Evolutionary conservation across 2,797 vertebrate species (phyloP).

Genomic region (Propithecus perrieri): DNA sequence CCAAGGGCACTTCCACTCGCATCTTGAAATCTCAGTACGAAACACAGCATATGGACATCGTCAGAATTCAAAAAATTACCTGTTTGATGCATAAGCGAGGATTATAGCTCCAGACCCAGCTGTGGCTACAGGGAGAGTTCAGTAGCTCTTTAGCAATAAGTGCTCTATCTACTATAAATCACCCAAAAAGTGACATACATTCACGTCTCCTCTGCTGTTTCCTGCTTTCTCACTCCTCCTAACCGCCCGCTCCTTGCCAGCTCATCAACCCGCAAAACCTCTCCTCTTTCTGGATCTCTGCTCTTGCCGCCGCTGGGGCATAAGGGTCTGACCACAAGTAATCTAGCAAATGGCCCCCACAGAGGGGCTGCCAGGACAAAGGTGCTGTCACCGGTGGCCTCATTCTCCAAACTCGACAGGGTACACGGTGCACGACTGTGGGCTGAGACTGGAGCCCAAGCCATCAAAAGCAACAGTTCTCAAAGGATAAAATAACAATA

Average conservation of each 20-base stretch:
- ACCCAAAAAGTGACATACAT: accelerated
- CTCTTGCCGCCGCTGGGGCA: neutral
- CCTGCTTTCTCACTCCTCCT: neutral
- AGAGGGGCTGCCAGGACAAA: neutral
- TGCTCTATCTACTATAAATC: neutral
- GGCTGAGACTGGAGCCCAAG: neutral
- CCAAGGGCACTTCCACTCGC: neutral
- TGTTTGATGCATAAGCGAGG: neutral
- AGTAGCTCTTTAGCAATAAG: neutral
- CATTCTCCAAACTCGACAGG: neutral
- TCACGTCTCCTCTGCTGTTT: neutral
- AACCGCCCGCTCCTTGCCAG: neutral
- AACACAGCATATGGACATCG: neutral
- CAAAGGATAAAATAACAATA: neutral
- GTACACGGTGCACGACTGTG: accelerated
- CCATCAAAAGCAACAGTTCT: neutral
- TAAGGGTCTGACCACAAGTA: neutral
- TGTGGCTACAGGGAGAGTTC: neutral
- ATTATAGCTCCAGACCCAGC: neutral
- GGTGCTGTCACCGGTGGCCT: neutral
- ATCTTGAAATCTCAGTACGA: conserved; percentile 21
- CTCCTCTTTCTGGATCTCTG: neutral
- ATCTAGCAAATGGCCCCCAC: neutral
- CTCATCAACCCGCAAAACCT: neutral
- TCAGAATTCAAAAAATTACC: conserved; percentile 18